Percentiles rank a stretch among this genome's conserved stretches.
These are phyloP conservation scores for Caenorhabditis sp. DNA, from an alignment of 2,888 invertebrate species.

Conservation along the genomic window DNA sequence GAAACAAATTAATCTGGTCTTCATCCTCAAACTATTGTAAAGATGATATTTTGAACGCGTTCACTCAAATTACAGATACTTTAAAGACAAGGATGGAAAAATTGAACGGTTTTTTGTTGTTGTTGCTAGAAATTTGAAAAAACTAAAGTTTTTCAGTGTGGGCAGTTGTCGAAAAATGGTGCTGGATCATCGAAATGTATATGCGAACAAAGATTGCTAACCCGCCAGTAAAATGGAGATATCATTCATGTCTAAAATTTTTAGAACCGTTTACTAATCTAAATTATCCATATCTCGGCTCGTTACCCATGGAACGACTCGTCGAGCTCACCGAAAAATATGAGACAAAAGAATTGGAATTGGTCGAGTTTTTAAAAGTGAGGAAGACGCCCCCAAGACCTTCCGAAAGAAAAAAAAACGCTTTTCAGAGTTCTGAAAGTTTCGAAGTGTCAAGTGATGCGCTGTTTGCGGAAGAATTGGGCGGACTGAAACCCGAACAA, in stretches of 20 bases:
- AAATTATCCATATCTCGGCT: conserved; percentile 37
- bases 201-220: conserved; percentile 8
- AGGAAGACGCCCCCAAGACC: too few relatives aligned
- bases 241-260: conserved; percentile 27
- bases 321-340: conserved; percentile 24
- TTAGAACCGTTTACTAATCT: conserved; percentile 10
- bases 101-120: conserved; percentile 99
- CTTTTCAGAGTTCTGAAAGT: too few relatives aligned
- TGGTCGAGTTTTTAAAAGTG: too few relatives aligned
- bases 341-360: too few relatives aligned
- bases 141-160: conserved; percentile 75
- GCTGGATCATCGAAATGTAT: conserved; percentile 44
- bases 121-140: too few relatives aligned
- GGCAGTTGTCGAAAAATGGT: conserved; percentile 50
- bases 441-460: too few relatives aligned
- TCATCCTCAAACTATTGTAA: conserved; percentile 11
- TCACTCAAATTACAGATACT: conserved; percentile 4
- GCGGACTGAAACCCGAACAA: too few relatives aligned
- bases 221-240: conserved; percentile 35
- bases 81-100: conserved; percentile 74
- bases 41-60: conserved; percentile 23
- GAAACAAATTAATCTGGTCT: conserved; percentile 33
- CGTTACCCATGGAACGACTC: conserved; percentile 23
- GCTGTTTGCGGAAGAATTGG: too few relatives aligned
- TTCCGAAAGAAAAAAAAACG: too few relatives aligned